A percentile compares a stretch with the other conserved stretches of the same genome.
Evolutionary conservation across 2,797 vertebrate genomes (phyloP).

Genomic region (Tarsius wallacei): DNA sequence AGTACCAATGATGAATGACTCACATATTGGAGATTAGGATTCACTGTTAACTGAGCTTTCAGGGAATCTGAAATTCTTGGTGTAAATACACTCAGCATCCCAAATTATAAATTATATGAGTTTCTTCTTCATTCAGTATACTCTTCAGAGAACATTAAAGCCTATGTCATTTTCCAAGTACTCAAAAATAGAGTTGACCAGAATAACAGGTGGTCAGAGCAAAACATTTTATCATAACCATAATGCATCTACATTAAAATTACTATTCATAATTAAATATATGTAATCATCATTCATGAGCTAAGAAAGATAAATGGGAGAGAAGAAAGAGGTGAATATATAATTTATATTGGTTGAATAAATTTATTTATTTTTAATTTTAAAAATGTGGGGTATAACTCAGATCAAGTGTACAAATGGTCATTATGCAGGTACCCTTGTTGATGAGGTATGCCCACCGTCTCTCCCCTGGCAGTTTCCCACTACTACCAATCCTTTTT

Average conservation of each 20-base stretch:
- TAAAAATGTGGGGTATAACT: no score
- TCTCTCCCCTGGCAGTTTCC: no score
- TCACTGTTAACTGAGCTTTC: background rate
- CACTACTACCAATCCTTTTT: no score
- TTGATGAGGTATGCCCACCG: no score
- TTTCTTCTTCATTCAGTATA: background rate
- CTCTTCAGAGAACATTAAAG: background rate
- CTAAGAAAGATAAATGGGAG: background rate
- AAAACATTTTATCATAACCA: accelerated
- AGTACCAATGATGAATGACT: background rate
- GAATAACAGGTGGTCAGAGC: background rate
- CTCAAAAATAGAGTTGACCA: background rate
- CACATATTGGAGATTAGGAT: background rate
- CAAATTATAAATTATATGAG: background rate
- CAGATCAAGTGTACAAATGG: no score
- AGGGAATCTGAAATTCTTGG: background rate
- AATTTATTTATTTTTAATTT: background rate
- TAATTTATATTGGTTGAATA: background rate
- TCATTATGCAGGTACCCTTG: no score
- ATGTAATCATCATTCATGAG: background rate
- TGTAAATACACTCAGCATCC: background rate
- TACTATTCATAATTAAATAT: background rate
- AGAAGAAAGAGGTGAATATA: background rate
- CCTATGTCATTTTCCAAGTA: background rate
- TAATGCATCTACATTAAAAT: background rate